Conservation (phyloP, 1,140 invertebrate genomes). For the Drosophila sechellia region DNA sequence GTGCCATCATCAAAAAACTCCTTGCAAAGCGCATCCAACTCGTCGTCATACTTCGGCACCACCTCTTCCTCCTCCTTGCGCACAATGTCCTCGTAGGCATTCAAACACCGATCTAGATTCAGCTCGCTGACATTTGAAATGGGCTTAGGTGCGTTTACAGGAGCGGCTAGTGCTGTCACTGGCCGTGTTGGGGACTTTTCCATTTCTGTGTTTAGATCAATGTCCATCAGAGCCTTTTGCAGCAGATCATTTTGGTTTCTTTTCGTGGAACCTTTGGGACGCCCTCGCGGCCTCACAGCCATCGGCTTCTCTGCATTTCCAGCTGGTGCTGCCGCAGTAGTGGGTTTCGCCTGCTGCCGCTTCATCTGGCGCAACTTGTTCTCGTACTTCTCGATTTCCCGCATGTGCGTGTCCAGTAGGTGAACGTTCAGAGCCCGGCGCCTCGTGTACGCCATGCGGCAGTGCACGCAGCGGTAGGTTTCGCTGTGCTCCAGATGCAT, state of each 20-base stretch:
- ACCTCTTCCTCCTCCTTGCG: constrained; percentile 50
- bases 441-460: constrained; percentile 60
- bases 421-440: constrained; percentile 70
- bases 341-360: constrained; percentile 2
- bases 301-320: neutral
- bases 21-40: constrained; percentile 59
- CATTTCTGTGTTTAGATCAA: constrained; percentile 57
- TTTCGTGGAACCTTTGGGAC: constrained; percentile 3
- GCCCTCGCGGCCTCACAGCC: neutral
- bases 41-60: constrained; percentile 23
- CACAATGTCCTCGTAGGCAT: constrained; percentile 65
- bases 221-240: constrained; percentile 73
- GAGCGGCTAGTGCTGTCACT: neutral
- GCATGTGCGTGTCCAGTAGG: constrained; percentile 57
- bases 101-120: constrained; percentile 54
- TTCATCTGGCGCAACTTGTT: constrained; percentile 56
- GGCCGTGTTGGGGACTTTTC: constrained; percentile 11
- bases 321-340: neutral
- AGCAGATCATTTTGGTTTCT: constrained; percentile 56
- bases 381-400: constrained; percentile 72
- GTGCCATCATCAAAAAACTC: constrained; percentile 53
- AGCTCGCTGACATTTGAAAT: constrained; percentile 65
- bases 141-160: constrained; percentile 3
- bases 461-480: constrained; percentile 75
- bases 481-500: constrained; percentile 68